Conservation (phyloP, 2,797 vertebrate genomes). For the Rhadinocentrus ornatus region DNA sequence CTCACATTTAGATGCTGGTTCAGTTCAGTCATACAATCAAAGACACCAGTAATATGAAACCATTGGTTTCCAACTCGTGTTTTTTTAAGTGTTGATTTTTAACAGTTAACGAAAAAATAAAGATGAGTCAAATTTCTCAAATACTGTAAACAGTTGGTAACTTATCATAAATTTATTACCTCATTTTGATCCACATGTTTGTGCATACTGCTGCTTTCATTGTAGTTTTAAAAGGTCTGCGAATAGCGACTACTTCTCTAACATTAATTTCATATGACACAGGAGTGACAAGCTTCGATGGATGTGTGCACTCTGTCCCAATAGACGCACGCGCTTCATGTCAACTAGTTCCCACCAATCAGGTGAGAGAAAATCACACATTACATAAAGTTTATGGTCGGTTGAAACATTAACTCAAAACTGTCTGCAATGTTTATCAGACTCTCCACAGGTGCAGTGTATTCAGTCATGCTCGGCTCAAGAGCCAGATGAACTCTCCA, state of each 20-base stretch:
- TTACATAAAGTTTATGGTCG: neutral
- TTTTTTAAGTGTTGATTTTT: neutral
- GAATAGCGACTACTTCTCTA: too few relatives aligned
- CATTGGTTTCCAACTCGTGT: neutral
- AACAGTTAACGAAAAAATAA: neutral
- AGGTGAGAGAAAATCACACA: conserved; percentile 79
- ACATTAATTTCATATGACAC: neutral
- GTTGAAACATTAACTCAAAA: conserved; percentile 4
- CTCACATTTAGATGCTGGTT: too few relatives aligned
- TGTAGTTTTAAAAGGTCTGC: too few relatives aligned
- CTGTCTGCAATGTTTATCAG: conserved; percentile 69
- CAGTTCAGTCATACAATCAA: neutral
- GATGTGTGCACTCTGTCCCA: conserved; percentile 93
- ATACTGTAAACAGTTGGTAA: neutral
- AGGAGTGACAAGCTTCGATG: conserved; percentile 97
- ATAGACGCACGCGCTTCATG: conserved; percentile 92
- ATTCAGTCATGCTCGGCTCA: conserved; percentile 94
- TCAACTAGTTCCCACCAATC: conserved; percentile 89
- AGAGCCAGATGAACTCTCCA: conserved; percentile 93
- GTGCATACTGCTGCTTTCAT: too few relatives aligned
- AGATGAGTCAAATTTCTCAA: neutral
- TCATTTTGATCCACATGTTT: neutral
- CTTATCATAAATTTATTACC: neutral
- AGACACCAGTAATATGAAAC: neutral
- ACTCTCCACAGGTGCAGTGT: conserved; percentile 96